Evolutionary conservation across 2,113 vertebrate species (phyloP).

Genomic region (Cephalopterus ornatus): DNA sequence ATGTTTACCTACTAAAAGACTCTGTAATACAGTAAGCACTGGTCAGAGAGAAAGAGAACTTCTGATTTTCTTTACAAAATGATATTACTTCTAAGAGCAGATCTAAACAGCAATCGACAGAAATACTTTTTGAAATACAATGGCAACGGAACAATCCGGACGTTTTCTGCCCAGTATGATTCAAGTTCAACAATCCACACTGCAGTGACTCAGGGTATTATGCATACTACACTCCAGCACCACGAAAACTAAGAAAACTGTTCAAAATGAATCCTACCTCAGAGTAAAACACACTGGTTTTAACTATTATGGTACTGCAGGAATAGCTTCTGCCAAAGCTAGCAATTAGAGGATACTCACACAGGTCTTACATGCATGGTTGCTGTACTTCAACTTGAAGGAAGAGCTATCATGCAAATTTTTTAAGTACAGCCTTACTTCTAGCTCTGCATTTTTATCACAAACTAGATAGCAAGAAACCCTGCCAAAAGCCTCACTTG

Average conservation of each 20-base stretch:
- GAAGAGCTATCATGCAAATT: neutral
- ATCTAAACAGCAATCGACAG: neutral
- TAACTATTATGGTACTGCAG: neutral
- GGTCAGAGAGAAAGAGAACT: neutral
- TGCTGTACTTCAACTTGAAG: neutral
- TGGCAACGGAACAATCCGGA: neutral
- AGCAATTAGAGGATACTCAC: neutral
- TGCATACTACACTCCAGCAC: neutral
- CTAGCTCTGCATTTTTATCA: neutral
- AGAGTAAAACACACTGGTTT: neutral
- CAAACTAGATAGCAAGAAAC: neutral
- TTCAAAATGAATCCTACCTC: neutral
- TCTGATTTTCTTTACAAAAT: neutral
- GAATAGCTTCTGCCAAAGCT: neutral
- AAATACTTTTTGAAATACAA: neutral
- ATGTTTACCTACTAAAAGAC: neutral
- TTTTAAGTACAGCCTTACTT: neutral
- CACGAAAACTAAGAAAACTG: neutral
- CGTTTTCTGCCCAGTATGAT: neutral
- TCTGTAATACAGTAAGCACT: neutral
- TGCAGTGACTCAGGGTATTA: neutral
- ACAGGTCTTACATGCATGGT: fast-evolving
- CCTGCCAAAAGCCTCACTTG: neutral
- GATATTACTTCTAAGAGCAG: neutral
- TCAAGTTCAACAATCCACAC: neutral